Evolutionary conservation across 1,140 invertebrate genomes (phyloP).

Genomic region (Apolygus lucorum): DNA sequence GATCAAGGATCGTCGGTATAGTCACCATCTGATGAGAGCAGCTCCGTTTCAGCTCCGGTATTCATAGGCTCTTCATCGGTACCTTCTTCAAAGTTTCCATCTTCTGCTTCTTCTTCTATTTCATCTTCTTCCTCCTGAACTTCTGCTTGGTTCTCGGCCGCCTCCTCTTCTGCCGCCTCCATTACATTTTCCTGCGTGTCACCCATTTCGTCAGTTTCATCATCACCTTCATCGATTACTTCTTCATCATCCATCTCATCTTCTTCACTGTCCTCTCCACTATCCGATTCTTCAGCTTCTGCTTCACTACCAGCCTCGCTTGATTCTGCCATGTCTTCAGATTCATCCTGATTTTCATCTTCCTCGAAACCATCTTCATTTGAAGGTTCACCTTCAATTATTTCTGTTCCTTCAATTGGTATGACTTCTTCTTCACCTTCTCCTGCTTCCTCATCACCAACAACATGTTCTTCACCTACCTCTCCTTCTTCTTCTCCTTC

Average conservation of each 20-base stretch:
- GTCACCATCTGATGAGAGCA: too few relatives aligned
- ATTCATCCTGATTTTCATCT: not conserved
- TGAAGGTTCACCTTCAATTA: not conserved
- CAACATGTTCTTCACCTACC: constrained; percentile 1
- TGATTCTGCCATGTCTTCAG: not conserved
- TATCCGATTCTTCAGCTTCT: too few relatives aligned
- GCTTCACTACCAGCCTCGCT: too few relatives aligned
- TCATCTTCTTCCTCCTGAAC: not conserved
- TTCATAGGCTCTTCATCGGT: too few relatives aligned
- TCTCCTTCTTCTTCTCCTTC: constrained; percentile 10
- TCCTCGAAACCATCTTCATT: too few relatives aligned
- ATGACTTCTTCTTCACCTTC: not conserved
- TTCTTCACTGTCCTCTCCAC: too few relatives aligned
- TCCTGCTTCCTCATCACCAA: not conserved
- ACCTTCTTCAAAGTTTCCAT: too few relatives aligned
- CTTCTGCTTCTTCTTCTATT: too few relatives aligned
- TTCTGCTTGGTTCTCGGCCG: not conserved
- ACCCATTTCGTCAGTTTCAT: not conserved
- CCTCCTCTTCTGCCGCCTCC: not conserved
- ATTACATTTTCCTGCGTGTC: too few relatives aligned
- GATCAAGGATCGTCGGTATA: too few relatives aligned
- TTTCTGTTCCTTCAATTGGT: not conserved
- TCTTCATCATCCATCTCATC: not conserved
- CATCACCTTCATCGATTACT: not conserved
- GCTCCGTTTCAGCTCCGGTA: too few relatives aligned